Evolutionary conservation across 1,140 invertebrate species (phyloP), one percentile per base, ranked within the genome.

Genomic region (Penaeus vannamei): DNA sequence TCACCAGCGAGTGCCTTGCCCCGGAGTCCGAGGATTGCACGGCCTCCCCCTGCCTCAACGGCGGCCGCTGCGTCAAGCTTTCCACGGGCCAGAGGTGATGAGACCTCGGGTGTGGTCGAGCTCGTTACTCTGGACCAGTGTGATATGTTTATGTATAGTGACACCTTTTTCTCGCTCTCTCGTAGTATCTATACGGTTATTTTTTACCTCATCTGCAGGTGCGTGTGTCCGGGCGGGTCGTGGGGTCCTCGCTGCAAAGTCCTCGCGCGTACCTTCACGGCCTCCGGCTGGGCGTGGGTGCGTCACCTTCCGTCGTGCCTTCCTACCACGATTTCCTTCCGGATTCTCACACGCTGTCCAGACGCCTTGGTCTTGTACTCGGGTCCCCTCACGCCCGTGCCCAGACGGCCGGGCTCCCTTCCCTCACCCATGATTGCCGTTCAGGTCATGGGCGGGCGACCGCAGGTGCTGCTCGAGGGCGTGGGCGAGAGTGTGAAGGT

Each of bases 401-500:
- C 62, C 42, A 53, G 36, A 36, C 61, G 82, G 12, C 29, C 79
- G n/a, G 22, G 17, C 20, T 36, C 66, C 32, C 46, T 46, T 17
- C 79, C 79, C 42, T 72, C 86, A 14, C 86, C 86, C 46, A 81
- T 87, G 80, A 20, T 87, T 36, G 86, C 86, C 23, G 36, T 87
- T 23, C 86, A 87, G 79, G 8, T 87, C 20, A n/a, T 69, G 22
- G 62, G 53, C n/a, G 86, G 86, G 62, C 36, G 22, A 36, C 61
- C 80, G 14, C 86, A 87, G 64, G 62, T 83, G 80, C 1, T 87
- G 80, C 23, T 87, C 7, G 86, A 87, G 61, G 86, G 86, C n/a
- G 86, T 26, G 8, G 26, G 42, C 12, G 79, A 53, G 53, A 79
- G 79, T 14, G 22, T 87, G 17, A 83, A 72, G 46, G 26, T 87